Percentiles rank a stretch among this genome's conserved stretches.
Conservation (phyloP, 2,113 vertebrate species). For the Tauraco erythrolophus region DNA sequence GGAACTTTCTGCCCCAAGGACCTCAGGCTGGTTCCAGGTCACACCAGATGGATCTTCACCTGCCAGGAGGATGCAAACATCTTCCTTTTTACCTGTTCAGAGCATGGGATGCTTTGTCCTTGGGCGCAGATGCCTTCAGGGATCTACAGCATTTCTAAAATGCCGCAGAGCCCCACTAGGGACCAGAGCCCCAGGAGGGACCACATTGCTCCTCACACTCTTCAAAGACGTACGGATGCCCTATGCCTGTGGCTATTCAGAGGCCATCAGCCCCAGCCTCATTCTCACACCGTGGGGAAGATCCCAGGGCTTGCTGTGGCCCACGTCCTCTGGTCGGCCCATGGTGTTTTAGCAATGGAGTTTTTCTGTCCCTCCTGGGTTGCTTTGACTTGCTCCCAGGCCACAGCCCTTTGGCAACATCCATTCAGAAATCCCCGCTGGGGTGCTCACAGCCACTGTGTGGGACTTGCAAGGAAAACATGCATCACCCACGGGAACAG, state of each 20-base stretch:
- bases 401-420: background rate
- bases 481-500: fast-evolving
- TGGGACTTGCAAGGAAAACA: background rate
- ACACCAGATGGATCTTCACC: background rate
- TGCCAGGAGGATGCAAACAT: background rate
- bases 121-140: background rate
- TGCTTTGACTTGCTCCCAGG: background rate
- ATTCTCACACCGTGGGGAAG: fast-evolving
- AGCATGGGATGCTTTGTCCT: background rate
- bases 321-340: background rate
- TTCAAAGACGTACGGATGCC: background rate
- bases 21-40: background rate
- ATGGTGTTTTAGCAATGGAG: background rate
- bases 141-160: background rate
- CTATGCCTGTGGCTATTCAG: background rate
- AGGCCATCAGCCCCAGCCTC: background rate
- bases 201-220: background rate
- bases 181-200: background rate
- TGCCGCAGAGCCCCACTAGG: background rate
- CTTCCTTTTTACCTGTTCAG: background rate
- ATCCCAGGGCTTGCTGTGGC: background rate
- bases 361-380: background rate
- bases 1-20: background rate
- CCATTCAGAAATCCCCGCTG: background rate
- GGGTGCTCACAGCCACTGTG: background rate